A percentile compares a stretch with the other conserved stretches of the same genome.
Evolutionary conservation across 2,797 vertebrate genomes (phyloP).

Genomic region (Siniperca undulata): DNA sequence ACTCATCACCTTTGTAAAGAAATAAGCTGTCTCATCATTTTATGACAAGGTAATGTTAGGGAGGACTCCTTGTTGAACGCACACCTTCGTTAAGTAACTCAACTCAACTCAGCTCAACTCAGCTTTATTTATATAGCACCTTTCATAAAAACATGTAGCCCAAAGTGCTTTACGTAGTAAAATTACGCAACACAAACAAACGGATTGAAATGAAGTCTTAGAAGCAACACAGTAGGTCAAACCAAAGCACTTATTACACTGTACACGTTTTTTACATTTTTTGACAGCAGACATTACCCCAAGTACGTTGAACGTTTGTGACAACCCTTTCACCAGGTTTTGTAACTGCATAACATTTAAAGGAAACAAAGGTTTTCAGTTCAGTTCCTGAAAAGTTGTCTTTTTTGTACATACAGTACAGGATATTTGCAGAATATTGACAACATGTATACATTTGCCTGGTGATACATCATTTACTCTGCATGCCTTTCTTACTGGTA

Average conservation of each 20-base stretch:
- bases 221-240: conserved; percentile 34
- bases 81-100: conserved; percentile 7
- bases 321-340: conserved; percentile 12
- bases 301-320: neutral
- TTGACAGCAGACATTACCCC: neutral
- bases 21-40: conserved; percentile 8
- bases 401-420: conserved; percentile 46
- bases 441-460: conserved; percentile 34
- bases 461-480: conserved; percentile 46
- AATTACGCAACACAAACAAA: too few species aligned
- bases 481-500: conserved; percentile 61
- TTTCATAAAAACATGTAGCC: too few species aligned
- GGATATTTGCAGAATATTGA: conserved; percentile 30
- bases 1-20: conserved; percentile 28
- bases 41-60: neutral
- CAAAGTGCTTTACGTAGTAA: too few species aligned
- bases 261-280: conserved; percentile 12
- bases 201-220: conserved; percentile 21
- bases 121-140: too few species aligned
- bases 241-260: conserved; percentile 61
- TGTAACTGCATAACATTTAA: conserved; percentile 15
- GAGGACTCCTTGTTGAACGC: conserved; percentile 42
- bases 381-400: neutral
- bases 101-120: too few species aligned
- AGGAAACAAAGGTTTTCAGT: neutral